A percentile compares a stretch with the other conserved stretches of the same genome.
phyloP scores from a whole-genome alignment of 2,888 invertebrate genomes.

The Horisme vitalbata region DNA sequence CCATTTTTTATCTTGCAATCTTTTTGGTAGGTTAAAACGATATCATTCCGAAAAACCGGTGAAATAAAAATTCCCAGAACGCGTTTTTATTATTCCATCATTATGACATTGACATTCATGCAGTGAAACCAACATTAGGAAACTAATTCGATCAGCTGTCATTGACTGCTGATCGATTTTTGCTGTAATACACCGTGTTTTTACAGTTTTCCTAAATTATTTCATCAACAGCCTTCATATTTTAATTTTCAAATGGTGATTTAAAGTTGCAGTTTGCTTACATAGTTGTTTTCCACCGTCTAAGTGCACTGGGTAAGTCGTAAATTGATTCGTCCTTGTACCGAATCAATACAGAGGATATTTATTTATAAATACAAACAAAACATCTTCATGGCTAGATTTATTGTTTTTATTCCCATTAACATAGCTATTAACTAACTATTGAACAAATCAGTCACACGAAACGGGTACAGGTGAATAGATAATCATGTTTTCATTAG shows the following conservation, averaged over 20 bases:
- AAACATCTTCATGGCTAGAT: conserved; percentile 50
- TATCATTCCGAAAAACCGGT: neutral
- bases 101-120: too few relatives aligned
- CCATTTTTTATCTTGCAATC: neutral
- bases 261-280: conserved; percentile 20
- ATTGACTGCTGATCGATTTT: conserved; percentile 33
- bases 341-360: conserved; percentile 34
- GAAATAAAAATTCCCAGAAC: too few relatives aligned
- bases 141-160: conserved; percentile 31
- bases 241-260: conserved; percentile 36
- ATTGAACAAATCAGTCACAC: neutral
- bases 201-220: conserved; percentile 31
- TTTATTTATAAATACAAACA: conserved; percentile 63
- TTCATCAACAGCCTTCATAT: conserved; percentile 18
- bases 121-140: conserved; percentile 5
- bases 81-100: too few relatives aligned
- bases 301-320: conserved; percentile 42
- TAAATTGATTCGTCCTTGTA: conserved; percentile 53
- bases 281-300: conserved; percentile 24
- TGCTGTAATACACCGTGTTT: conserved; percentile 28
- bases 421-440: conserved; percentile 31
- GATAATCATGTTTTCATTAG: conserved; percentile 1
- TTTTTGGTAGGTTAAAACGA: neutral
- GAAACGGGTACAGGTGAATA: neutral
- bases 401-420: conserved; percentile 37